A percentile compares a stretch with the other conserved stretches of the same genome.
Evolutionary conservation across 2,888 invertebrate species (phyloP).

Genomic region (Antheraea assamensis): DNA sequence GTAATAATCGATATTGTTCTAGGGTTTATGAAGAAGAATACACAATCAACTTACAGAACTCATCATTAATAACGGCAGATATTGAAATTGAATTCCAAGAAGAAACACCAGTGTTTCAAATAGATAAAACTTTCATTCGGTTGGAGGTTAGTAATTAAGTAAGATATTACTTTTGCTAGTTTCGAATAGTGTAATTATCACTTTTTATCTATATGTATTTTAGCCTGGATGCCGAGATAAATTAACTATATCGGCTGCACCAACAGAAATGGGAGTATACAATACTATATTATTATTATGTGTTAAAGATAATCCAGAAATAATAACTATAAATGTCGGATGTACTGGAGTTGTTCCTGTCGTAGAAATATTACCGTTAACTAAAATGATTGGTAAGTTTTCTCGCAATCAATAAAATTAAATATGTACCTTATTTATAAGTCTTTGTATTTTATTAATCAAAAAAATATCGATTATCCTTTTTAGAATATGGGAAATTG

Average conservation of each 20-base stretch:
- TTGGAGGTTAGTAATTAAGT: slow-evolving; percentile 52
- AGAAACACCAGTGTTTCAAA: slow-evolving; percentile 69
- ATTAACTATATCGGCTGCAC: slow-evolving; percentile 66
- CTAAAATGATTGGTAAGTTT: slow-evolving; percentile 65
- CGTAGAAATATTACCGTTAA: slow-evolving; percentile 71
- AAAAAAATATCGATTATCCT: not conserved
- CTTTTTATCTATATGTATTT: slow-evolving; percentile 19
- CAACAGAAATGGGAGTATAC: slow-evolving; percentile 59
- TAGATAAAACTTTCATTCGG: slow-evolving; percentile 60
- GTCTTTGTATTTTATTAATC: not conserved
- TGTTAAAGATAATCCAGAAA: slow-evolving; percentile 83
- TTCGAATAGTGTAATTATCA: not conserved
- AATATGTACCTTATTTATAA: not conserved
- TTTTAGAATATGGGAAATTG: slow-evolving; percentile 77
- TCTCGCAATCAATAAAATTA: not conserved
- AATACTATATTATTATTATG: slow-evolving; percentile 60
- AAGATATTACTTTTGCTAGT: not conserved
- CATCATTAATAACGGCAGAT: slow-evolving; percentile 75
- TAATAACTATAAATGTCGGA: slow-evolving; percentile 73
- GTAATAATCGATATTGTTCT: slow-evolving; percentile 26
- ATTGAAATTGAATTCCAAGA: slow-evolving; percentile 71
- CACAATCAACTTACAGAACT: slow-evolving; percentile 78
- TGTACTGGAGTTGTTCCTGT: slow-evolving; percentile 78
- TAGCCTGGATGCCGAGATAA: slow-evolving; percentile 68
- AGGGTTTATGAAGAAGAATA: slow-evolving; percentile 76